Percentiles rank a stretch among this genome's conserved stretches.
These are phyloP conservation scores for Micronycteris hirsuta DNA, from an alignment of 2,113 vertebrate species.

Conservation along the genomic window DNA sequence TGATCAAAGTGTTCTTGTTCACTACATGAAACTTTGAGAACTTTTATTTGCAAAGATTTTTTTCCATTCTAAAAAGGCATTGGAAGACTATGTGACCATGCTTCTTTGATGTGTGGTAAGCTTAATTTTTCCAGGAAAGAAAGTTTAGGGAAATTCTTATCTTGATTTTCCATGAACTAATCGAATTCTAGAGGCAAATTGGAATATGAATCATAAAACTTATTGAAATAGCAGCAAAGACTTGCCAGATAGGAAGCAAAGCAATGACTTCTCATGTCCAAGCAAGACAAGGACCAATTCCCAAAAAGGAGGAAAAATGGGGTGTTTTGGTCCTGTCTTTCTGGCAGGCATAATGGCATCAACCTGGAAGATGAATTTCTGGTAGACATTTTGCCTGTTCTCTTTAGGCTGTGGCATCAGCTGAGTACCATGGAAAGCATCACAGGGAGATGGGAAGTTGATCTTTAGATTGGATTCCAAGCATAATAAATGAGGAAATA, in stretches of 20 bases:
- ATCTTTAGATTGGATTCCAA: neutral
- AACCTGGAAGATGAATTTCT: conserved; percentile 53
- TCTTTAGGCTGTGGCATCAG: neutral
- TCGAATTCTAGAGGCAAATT: conserved; percentile 64
- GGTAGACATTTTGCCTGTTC: neutral
- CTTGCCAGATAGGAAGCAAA: conserved; percentile 71
- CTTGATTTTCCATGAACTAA: conserved; percentile 68
- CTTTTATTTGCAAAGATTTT: neutral
- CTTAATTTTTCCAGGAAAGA: conserved; percentile 60
- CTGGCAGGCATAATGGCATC: conserved; percentile 28
- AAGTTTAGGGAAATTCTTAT: conserved; percentile 62
- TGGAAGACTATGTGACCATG: neutral
- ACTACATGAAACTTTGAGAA: neutral
- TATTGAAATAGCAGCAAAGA: conserved; percentile 69
- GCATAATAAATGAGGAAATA: neutral
- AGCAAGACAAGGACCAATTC: conserved; percentile 22
- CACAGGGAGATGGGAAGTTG: neutral
- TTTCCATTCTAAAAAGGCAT: neutral
- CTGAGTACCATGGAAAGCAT: neutral
- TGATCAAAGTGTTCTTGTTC: neutral
- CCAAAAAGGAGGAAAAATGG: conserved; percentile 32
- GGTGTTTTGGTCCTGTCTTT: conserved; percentile 55
- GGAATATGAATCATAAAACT: conserved; percentile 71
- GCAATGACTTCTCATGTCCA: conserved; percentile 59
- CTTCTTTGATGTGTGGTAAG: conserved; percentile 6